Conservation (phyloP, 2,888 invertebrate genomes). For the Bedellia somnulentella region DNA sequence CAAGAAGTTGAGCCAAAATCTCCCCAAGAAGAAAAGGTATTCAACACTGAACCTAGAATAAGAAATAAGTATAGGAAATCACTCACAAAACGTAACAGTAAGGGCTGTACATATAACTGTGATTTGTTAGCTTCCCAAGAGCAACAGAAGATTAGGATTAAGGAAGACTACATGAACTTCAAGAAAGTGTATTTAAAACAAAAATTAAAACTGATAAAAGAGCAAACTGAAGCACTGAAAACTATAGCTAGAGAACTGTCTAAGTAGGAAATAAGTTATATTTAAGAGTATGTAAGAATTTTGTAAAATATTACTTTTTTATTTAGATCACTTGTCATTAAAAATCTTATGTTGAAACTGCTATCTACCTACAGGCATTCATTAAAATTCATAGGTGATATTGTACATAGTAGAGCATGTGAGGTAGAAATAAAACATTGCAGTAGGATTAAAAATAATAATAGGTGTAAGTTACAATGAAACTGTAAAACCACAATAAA, state of each 20-base stretch:
- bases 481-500: no score
- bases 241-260: slow-evolving; percentile 37
- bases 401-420: no score
- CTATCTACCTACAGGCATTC: no score
- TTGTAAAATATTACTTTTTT: no score
- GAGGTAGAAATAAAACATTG: no score
- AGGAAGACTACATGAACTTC: slow-evolving; percentile 42
- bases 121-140: slow-evolving; percentile 33
- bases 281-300: neutral
- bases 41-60: slow-evolving; percentile 15
- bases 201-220: slow-evolving; percentile 34
- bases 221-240: slow-evolving; percentile 45
- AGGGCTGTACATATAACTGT: slow-evolving; percentile 34
- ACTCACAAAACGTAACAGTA: slow-evolving; percentile 4
- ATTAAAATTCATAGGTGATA: no score
- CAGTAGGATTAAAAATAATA: no score
- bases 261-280: slow-evolving; percentile 9
- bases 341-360: no score
- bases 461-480: no score
- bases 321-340: no score
- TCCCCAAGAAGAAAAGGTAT: slow-evolving; percentile 27
- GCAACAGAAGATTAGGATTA: slow-evolving; percentile 32
- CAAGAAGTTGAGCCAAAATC: slow-evolving; percentile 25
- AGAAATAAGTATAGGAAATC: slow-evolving; percentile 16
- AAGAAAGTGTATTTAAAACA: slow-evolving; percentile 45